Evolutionary conservation across 2,888 invertebrate genomes (phyloP), one percentile per base, ranked within the genome.

Genomic region (Siphlonurus alternatus): DNA sequence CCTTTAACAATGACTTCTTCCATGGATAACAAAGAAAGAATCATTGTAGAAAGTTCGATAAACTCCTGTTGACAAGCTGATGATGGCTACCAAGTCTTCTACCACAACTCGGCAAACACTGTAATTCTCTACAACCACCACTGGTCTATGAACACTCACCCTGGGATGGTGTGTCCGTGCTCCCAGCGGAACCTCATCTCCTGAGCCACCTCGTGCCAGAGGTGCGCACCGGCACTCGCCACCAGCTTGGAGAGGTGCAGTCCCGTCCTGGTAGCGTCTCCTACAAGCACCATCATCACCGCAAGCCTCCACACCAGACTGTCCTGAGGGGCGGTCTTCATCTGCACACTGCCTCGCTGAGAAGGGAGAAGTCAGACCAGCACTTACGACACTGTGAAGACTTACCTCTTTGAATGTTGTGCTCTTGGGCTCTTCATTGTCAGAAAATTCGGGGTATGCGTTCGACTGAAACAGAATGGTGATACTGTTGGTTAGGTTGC

Each of bases 201-300:
- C 70, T 93, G 86, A 0, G 89, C 83, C 72, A 98, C 90, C 74
- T 95, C 94, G 71, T 91, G 89, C 97, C 97, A 98, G 18, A 97
- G 74, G 72, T 96, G 93, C 0, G 92, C 90, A 64, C 94, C 80
- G 62, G 88, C 86, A 61, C 76, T 76, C 20, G 72, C 68, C 22
- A 77, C 67, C 2, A 91, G 85, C 1, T 91, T 91, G 22, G 89
- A 83, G 38, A 38, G 38, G 38, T 38, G 38, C 20, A 72, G 68
- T 22, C 77, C 67, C 2, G 91, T 85, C 1, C 91, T 91, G 22
- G 89, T 83, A 53, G 85, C 86, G 67, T 87, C 84, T 63, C 86
- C 79, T 60, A 88, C 81, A 65, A 88, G 86, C 22, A 86, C 86
- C 68, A 88, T 80, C 25, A 88, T 80, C 24, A 90, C 81, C 0